A percentile compares a stretch with the other conserved stretches of the same genome.
Evolutionary conservation across 2,888 invertebrate species (phyloP).

Genomic region (Leucophenga montana): DNA sequence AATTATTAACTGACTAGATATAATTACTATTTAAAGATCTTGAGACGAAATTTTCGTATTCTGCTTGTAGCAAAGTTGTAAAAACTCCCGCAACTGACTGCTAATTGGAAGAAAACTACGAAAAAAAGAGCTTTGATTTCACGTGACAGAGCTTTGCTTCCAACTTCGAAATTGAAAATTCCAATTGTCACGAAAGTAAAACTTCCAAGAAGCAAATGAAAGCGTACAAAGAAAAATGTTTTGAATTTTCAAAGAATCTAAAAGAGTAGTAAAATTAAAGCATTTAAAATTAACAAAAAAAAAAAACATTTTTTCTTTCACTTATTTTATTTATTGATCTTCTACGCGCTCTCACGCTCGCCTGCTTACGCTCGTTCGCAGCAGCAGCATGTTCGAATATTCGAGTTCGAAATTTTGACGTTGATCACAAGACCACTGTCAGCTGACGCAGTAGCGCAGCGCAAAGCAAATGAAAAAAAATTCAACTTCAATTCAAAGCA

Average conservation of each 20-base stretch:
- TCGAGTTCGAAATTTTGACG: slow-evolving; percentile 64
- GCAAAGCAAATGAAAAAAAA: background rate
- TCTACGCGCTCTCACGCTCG: slow-evolving; percentile 37
- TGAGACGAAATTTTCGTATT: background rate
- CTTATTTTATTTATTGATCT: slow-evolving; percentile 1
- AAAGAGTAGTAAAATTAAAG: background rate
- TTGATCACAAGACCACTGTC: slow-evolving; percentile 62
- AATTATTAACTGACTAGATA: background rate
- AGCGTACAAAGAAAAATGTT: background rate
- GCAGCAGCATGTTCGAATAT: slow-evolving; percentile 29
- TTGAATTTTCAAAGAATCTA: background rate
- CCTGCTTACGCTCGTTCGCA: slow-evolving; percentile 33
- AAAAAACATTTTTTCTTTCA: background rate
- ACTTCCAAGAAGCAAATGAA: slow-evolving; percentile 1
- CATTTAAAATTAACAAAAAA: too few species aligned
- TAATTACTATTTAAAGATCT: slow-evolving; percentile 2
- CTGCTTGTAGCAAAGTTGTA: too few species aligned
- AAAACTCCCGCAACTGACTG: slow-evolving; percentile 32
- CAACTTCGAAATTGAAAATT: slow-evolving; percentile 50
- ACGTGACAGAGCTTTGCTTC: slow-evolving; percentile 58
- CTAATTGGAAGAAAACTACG: slow-evolving; percentile 31
- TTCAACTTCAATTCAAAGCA: too few species aligned
- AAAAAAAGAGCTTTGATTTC: slow-evolving; percentile 56
- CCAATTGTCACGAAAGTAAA: background rate
- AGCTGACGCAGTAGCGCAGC: slow-evolving; percentile 7